These are phyloP conservation scores for Phytoseiulus persimilis DNA, from an alignment of 2,888 invertebrate genomes.

Conservation along the genomic window DNA sequence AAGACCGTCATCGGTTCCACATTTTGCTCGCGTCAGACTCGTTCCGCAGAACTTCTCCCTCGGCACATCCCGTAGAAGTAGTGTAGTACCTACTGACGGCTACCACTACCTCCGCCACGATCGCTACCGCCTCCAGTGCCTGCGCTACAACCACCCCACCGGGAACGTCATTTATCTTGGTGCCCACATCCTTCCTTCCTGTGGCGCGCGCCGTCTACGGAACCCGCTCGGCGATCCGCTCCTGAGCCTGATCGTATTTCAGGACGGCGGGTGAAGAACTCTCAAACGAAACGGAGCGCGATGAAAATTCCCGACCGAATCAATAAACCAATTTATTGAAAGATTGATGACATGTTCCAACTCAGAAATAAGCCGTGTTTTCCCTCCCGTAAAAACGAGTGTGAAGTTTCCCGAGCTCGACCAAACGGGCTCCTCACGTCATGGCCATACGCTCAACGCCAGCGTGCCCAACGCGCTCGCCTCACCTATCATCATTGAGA, in stretches of 20 bases:
- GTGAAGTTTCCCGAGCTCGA: too few relatives aligned
- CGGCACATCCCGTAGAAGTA: background rate
- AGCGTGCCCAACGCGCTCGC: too few relatives aligned
- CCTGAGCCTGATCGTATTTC: background rate
- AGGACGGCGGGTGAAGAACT: background rate
- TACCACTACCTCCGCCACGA: background rate
- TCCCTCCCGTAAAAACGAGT: background rate
- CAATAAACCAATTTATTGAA: conserved; percentile 5
- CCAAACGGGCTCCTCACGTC: too few relatives aligned
- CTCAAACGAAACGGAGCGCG: background rate
- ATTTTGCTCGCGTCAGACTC: background rate
- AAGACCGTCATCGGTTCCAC: background rate
- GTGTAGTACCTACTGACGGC: background rate
- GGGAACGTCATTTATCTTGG: background rate
- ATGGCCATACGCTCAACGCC: too few relatives aligned
- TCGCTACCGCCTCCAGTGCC: background rate
- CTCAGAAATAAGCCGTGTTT: background rate
- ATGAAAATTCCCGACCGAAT: background rate
- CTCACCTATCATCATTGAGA: too few relatives aligned
- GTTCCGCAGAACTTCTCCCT: background rate
- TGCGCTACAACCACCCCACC: background rate
- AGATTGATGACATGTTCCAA: background rate
- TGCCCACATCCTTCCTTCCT: conserved; percentile 5
- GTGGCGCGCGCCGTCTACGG: background rate
- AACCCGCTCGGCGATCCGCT: background rate